Evolutionary conservation across 2,113 vertebrate genomes (phyloP).

Genomic region (Apistogramma diplotaenia): DNA sequence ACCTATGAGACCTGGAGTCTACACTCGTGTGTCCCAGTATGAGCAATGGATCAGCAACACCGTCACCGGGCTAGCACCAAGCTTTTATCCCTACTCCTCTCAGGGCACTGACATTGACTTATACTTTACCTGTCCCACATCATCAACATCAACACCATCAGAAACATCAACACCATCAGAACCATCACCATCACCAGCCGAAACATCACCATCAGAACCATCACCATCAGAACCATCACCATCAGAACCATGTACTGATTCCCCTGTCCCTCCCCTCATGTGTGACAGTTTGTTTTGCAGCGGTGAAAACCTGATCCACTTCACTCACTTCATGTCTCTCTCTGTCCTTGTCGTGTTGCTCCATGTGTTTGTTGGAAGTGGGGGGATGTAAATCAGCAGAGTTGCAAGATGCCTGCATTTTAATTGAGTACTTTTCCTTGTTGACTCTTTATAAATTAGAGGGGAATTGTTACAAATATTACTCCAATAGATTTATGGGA

Average conservation of each 20-base stretch:
- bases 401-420: neutral
- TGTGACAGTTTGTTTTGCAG: neutral
- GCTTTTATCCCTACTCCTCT: slow-evolving; percentile 13
- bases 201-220: too few species aligned
- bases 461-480: neutral
- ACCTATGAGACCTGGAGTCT: slow-evolving; percentile 81
- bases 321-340: neutral
- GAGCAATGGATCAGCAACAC: slow-evolving; percentile 76
- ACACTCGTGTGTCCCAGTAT: slow-evolving; percentile 79
- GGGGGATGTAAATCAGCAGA: neutral
- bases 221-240: too few species aligned
- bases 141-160: too few species aligned
- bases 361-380: neutral
- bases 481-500: fast-evolving
- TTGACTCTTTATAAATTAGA: too few species aligned
- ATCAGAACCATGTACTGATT: too few species aligned
- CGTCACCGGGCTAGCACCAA: neutral
- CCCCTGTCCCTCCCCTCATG: too few species aligned
- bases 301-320: too few species aligned
- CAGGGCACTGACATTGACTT: neutral
- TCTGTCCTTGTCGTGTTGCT: neutral
- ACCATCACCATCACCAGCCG: too few species aligned
- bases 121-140: neutral
- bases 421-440: neutral
- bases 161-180: too few species aligned